phyloP scores from a whole-genome alignment of 92 coral and sea anemone genomes.

The Palythoa grandis region DNA sequence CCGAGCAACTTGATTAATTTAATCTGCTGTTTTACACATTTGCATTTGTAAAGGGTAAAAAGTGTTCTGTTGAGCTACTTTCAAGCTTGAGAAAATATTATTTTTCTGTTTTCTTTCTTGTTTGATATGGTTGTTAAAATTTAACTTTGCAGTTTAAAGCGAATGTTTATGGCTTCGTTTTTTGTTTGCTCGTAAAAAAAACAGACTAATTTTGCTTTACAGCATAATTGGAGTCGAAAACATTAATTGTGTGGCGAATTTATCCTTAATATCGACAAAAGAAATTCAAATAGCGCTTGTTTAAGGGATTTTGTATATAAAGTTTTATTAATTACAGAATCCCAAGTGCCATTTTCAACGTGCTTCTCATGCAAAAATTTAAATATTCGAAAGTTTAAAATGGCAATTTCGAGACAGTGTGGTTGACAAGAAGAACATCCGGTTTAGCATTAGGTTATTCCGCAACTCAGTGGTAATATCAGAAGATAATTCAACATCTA shows the following conservation, averaged over 20 bases:
- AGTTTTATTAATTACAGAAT: slow-evolving; percentile 16
- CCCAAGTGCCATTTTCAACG: neutral
- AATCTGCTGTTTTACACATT: neutral
- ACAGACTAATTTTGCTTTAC: slow-evolving; percentile 14
- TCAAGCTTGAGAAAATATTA: neutral
- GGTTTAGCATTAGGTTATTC: too few species aligned
- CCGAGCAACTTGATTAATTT: slow-evolving; percentile 19
- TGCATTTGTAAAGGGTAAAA: neutral
- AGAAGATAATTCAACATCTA: too few species aligned
- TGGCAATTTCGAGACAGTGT: too few species aligned
- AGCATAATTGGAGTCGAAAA: slow-evolving; percentile 23
- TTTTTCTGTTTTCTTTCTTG: neutral
- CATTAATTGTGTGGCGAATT: slow-evolving; percentile 38
- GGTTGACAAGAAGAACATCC: too few species aligned
- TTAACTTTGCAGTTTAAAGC: neutral
- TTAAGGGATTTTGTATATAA: slow-evolving; percentile 22
- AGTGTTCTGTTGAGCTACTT: neutral
- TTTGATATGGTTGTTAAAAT: neutral
- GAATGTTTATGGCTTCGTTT: neutral
- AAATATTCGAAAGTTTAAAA: too few species aligned
- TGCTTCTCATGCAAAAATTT: too few species aligned
- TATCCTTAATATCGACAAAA: slow-evolving; percentile 32
- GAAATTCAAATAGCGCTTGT: slow-evolving; percentile 36
- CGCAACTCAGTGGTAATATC: too few species aligned
- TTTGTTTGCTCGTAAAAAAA: slow-evolving; percentile 32